Percentiles rank a stretch among this genome's conserved stretches.
Conservation (phyloP, 2,797 vertebrate species). For the Etheostoma nigrum region DNA sequence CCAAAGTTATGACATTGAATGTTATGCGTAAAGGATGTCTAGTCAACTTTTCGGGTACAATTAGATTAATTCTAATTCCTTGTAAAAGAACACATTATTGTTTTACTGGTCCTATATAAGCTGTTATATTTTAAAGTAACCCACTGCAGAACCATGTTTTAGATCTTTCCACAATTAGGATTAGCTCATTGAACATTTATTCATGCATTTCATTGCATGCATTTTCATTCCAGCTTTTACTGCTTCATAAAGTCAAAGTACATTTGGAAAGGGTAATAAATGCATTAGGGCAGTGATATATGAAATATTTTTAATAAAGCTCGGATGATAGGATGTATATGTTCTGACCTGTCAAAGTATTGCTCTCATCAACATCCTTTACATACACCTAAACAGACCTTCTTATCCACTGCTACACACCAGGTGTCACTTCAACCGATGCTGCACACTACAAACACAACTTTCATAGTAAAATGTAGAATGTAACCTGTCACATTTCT, state of each 20-base stretch:
- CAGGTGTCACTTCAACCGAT: constrained; percentile 50
- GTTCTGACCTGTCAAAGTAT: constrained; percentile 13
- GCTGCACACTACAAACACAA: constrained; percentile 14
- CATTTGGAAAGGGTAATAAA: constrained; percentile 32
- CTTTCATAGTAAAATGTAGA: background rate
- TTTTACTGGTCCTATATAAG: background rate
- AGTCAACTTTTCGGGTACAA: background rate
- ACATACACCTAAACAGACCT: constrained; percentile 44
- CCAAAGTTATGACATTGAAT: background rate
- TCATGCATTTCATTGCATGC: constrained; percentile 15
- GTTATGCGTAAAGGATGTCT: background rate
- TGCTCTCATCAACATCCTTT: constrained; percentile 11
- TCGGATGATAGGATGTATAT: constrained; percentile 2
- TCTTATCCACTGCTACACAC: constrained; percentile 11
- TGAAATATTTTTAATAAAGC: constrained; percentile 20
- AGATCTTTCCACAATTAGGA: background rate
- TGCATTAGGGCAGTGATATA: constrained; percentile 17
- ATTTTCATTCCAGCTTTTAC: constrained; percentile 7
- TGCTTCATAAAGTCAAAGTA: constrained; percentile 34
- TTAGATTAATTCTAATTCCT: background rate
- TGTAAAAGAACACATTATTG: background rate
- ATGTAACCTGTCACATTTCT: constrained; percentile 1
- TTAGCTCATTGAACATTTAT: constrained; percentile 27
- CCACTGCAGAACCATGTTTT: background rate
- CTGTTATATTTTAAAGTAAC: background rate